Percentiles rank a stretch among this genome's conserved stretches.
Evolutionary conservation across 1,140 invertebrate species (phyloP).

Genomic region (roundworm (Caenorhabditis elegans)): WBcel235 BX284606.5:6996501-6997000

Average conservation of each 20-base stretch:
- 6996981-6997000: not conserved
- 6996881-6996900: not conserved
- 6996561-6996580: slow-evolving; percentile 13
- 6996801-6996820: not conserved
- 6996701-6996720: slow-evolving; percentile 20
- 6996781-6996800: not conserved
- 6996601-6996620: slow-evolving; percentile 22
- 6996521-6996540: not conserved
- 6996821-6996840: slow-evolving; percentile 6
- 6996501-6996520: not conserved
- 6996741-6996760: slow-evolving; percentile 27
- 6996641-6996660: slow-evolving; percentile 5
- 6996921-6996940: not conserved
- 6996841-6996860: not conserved
- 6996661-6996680: not conserved
- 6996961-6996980: slow-evolving; percentile 23
- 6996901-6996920: not conserved
- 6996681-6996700: slow-evolving; percentile 30
- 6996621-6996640: not conserved
- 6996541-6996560: not conserved
- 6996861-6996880: not conserved
- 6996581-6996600: slow-evolving; percentile 9
- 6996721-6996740: slow-evolving; percentile 19
- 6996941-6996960: not conserved
- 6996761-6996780: slow-evolving; percentile 27